Conservation (phyloP, 1,140 invertebrate genomes). For the Prorops nasuta region DNA sequence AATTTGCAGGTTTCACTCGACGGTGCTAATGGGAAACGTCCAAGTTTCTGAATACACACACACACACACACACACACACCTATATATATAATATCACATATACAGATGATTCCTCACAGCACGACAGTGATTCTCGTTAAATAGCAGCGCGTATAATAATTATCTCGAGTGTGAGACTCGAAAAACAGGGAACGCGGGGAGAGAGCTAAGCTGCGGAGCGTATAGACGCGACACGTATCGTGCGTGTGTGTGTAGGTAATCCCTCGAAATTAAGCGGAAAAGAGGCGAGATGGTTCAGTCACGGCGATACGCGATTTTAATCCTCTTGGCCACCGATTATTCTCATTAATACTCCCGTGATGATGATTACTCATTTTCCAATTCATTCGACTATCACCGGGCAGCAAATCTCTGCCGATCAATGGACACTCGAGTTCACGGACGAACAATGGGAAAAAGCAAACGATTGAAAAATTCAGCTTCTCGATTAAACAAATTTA, state of each 20-base stretch:
- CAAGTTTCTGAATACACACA: conserved; percentile 7
- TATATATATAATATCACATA: too few relatives aligned
- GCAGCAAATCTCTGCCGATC: too few relatives aligned
- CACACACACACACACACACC: too few relatives aligned
- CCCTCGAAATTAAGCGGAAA: conserved; percentile 29
- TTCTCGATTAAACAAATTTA: too few relatives aligned
- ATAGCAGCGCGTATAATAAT: conserved; percentile 15
- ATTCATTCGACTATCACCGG: too few relatives aligned
- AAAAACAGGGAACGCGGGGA: conserved; percentile 1
- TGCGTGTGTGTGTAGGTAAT: conserved; percentile 20
- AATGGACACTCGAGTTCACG: too few relatives aligned
- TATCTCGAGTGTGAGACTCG: conserved; percentile 11
- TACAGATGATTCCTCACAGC: too few relatives aligned
- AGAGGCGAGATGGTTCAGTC: conserved; percentile 13
- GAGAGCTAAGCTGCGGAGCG: conserved; percentile 3
- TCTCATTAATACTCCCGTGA: too few relatives aligned
- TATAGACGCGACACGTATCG: conserved; percentile 7
- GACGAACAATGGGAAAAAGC: too few relatives aligned
- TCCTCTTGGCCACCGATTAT: background rate
- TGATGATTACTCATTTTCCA: too few relatives aligned
- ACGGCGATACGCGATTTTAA: conserved; percentile 18
- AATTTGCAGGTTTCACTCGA: conserved; percentile 9
- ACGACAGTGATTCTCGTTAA: too few relatives aligned
- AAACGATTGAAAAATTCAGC: too few relatives aligned
- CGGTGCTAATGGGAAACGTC: conserved; percentile 12